Evolutionary conservation across 2,888 invertebrate genomes (phyloP), one percentile per base, ranked within the genome.

Genomic region (Girardia tigrina): DNA sequence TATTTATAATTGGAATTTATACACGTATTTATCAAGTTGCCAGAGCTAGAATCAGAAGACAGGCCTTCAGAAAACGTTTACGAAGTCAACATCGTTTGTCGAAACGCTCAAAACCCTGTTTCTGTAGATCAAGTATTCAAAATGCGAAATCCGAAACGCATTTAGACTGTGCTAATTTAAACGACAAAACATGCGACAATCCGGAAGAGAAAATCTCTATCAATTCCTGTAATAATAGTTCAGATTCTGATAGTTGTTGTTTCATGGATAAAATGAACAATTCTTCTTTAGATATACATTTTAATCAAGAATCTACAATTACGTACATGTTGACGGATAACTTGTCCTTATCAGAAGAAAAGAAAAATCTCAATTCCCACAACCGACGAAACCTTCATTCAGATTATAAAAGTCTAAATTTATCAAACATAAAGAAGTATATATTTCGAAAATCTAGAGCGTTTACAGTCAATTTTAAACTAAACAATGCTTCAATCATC

Each of bases 1-100:
- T 92, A 78, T 90, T 94, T 79, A 97, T 98, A 83, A 89, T 97
- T 79, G 89, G 92, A 80, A 88, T 98, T 29, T 98, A 98, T 86
- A 94, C 92, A 90, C 93, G 92, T 87, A 97, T 98, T 83, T 94
- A 80, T 86, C 91, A 94, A 85, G 90, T 91, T 42, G 97, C 97
- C 0, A 86, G 93, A 77, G 88, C 89, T 83, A 88, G 92, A 83
- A 92, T 92, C 81, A 87, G 92, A 1, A 85, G 84, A 79, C 83
- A 82, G 78, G 80, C 80, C 28, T 83, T 84, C 77, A 75, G 28
- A 27, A 12, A 42, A 8, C 42, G 56, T 16, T 56, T 56, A 56
- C 4, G 56, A 56, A 56, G 56, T 56, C 56, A 56, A 56, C 56
- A 16, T 16, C 4, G 23, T 56, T 6, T 56, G 6, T 56, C 56